Conservation (phyloP, 2,888 invertebrate genomes). For the Choreutis nemorana region DNA sequence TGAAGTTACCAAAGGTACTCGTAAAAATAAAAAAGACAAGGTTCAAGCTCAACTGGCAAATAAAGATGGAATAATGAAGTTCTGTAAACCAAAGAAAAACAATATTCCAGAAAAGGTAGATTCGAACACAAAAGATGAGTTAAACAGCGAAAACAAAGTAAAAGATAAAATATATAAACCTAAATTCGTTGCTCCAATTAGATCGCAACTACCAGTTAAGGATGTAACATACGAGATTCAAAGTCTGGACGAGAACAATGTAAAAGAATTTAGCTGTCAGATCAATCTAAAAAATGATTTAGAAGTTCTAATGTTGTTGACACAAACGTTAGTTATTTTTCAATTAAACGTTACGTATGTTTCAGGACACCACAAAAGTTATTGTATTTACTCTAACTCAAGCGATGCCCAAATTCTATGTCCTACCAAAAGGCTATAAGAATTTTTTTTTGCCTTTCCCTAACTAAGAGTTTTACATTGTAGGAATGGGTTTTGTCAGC, state of each 20-base stretch:
- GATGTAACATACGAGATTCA: slow-evolving; percentile 24
- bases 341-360: not conserved
- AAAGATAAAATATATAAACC: slow-evolving; percentile 26
- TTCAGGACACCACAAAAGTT: not conserved
- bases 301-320: slow-evolving; percentile 22
- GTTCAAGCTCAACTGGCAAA: slow-evolving; percentile 39
- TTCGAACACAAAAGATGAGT: slow-evolving; percentile 5
- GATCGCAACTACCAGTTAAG: slow-evolving; percentile 34
- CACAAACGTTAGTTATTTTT: slow-evolving; percentile 24
- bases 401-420: not conserved
- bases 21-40: slow-evolving; percentile 14
- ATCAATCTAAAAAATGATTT: slow-evolving; percentile 5
- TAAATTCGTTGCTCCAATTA: slow-evolving; percentile 37
- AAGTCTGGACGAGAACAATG: slow-evolving; percentile 18
- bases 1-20: slow-evolving; percentile 5
- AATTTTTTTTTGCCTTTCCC: not conserved
- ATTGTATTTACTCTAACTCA: not conserved
- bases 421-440: not conserved
- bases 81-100: slow-evolving; percentile 23
- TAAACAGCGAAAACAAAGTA: slow-evolving; percentile 2
- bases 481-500: slow-evolving; percentile 47
- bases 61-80: slow-evolving; percentile 49
- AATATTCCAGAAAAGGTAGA: slow-evolving; percentile 4
- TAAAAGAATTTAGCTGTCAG: slow-evolving; percentile 10
- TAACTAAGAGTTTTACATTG: slow-evolving; percentile 8